Evolutionary conservation across 2,113 vertebrate species (phyloP).

Genomic region (Irena cyanogastra): DNA sequence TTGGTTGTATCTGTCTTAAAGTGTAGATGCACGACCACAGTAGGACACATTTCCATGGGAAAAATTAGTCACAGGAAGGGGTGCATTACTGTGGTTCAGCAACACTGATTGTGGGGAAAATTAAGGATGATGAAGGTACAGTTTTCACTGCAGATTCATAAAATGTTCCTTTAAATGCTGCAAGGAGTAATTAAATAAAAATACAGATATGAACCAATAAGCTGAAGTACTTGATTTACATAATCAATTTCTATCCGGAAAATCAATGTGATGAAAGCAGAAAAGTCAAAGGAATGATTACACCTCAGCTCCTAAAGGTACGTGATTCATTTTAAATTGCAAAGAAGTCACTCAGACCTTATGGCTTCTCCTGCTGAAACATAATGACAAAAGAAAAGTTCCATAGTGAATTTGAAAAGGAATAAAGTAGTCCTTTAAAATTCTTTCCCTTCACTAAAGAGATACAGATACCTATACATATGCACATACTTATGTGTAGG

Average conservation of each 20-base stretch:
- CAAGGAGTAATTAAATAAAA: conserved; percentile 24
- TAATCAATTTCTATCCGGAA: conserved; percentile 27
- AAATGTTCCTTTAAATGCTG: neutral
- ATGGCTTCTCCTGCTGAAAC: neutral
- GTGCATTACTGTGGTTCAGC: neutral
- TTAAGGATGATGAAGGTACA: neutral
- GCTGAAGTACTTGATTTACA: conserved; percentile 33
- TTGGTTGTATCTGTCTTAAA: neutral
- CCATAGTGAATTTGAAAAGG: neutral
- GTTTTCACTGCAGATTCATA: neutral
- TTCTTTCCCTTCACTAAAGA: neutral
- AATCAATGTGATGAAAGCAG: neutral
- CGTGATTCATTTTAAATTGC: neutral
- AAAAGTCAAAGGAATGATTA: neutral
- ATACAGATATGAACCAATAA: conserved; percentile 11
- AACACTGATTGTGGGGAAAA: neutral
- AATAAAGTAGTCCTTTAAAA: neutral
- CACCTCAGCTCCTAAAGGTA: neutral
- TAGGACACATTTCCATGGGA: conserved; percentile 23
- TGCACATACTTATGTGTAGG: neutral
- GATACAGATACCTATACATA: neutral
- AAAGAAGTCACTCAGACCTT: neutral
- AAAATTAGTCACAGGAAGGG: neutral
- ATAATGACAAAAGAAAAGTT: neutral
- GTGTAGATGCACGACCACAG: neutral